Evolutionary conservation across 2,888 invertebrate species (phyloP).

Genomic region (Alloscopus bannaensis): DNA sequence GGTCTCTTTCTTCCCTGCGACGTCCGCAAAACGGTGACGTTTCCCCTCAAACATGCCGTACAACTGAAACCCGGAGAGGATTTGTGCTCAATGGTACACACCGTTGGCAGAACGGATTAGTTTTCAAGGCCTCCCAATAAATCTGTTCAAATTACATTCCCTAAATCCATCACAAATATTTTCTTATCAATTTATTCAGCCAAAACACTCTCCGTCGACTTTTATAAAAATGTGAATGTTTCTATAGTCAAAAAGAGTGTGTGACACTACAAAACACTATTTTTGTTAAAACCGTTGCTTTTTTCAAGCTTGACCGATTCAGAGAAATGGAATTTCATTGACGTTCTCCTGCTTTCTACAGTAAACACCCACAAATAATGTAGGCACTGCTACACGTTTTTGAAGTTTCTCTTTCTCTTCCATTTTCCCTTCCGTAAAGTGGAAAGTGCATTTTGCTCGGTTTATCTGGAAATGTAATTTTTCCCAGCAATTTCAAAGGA

Average conservation of each 20-base stretch:
- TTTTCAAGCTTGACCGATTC: slow-evolving; percentile 22
- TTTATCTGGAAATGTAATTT: slow-evolving; percentile 31
- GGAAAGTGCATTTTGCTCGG: not conserved
- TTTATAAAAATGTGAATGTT: not conserved
- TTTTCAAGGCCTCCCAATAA: slow-evolving; percentile 19
- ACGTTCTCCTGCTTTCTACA: not conserved
- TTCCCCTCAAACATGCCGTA: too few species aligned
- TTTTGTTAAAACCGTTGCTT: not conserved
- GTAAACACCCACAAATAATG: slow-evolving; percentile 2
- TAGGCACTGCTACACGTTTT: not conserved
- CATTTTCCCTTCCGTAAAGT: not conserved
- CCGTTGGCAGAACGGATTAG: slow-evolving; percentile 2
- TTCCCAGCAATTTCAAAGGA: slow-evolving; percentile 29
- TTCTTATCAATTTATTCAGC: slow-evolving; percentile 36
- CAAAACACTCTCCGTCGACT: not conserved
- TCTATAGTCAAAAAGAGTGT: too few species aligned
- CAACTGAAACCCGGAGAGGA: slow-evolving; percentile 8
- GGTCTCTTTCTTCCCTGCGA: slow-evolving; percentile 1
- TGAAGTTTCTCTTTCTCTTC: not conserved
- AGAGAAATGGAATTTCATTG: slow-evolving; percentile 21
- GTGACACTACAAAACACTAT: too few species aligned
- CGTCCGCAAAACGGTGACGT: too few species aligned
- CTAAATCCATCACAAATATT: slow-evolving; percentile 47
- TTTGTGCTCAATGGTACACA: slow-evolving; percentile 19
- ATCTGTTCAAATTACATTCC: slow-evolving; percentile 21